Conservation (phyloP, 2,888 invertebrate species). For the Pyrocoelia pectoralis region DNA sequence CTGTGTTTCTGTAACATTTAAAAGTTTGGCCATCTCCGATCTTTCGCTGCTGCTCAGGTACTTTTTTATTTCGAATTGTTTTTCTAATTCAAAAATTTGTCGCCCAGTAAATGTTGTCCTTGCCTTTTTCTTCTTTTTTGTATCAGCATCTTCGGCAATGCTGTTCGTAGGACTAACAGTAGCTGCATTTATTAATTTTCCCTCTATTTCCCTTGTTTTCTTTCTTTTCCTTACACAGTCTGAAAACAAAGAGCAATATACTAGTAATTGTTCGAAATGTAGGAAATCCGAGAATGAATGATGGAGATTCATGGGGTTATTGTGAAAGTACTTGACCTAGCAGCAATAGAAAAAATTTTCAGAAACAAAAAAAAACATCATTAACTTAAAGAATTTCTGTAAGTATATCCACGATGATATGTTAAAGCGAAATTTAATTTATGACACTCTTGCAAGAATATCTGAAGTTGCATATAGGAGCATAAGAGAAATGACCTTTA, state of each 20-base stretch:
- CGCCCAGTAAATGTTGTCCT: constrained; percentile 94
- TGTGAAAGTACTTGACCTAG: too few relatives aligned
- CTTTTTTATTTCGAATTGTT: constrained; percentile 95
- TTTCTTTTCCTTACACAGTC: constrained; percentile 54
- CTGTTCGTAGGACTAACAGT: constrained; percentile 58
- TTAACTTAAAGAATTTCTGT: too few relatives aligned
- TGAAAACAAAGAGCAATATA: constrained; percentile 38
- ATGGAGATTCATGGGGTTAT: too few relatives aligned
- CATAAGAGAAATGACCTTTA: too few relatives aligned
- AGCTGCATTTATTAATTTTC: constrained; percentile 47
- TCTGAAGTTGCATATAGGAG: too few relatives aligned
- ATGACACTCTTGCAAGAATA: too few relatives aligned
- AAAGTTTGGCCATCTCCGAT: constrained; percentile 91
- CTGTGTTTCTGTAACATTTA: constrained; percentile 97
- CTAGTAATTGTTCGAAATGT: background rate
- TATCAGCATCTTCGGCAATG: constrained; percentile 53
- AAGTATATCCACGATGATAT: too few relatives aligned
- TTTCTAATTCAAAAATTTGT: constrained; percentile 96
- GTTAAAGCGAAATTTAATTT: too few relatives aligned
- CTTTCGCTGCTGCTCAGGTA: constrained; percentile 94
- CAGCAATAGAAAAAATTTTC: too few relatives aligned
- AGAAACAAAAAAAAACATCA: too few relatives aligned
- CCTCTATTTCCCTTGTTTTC: constrained; percentile 51
- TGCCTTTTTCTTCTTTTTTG: constrained; percentile 82
- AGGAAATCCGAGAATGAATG: background rate